These are phyloP conservation scores for Orbicella faveolata DNA, from an alignment of 64 coral and sea anemone genomes.

Conservation along the genomic window DNA sequence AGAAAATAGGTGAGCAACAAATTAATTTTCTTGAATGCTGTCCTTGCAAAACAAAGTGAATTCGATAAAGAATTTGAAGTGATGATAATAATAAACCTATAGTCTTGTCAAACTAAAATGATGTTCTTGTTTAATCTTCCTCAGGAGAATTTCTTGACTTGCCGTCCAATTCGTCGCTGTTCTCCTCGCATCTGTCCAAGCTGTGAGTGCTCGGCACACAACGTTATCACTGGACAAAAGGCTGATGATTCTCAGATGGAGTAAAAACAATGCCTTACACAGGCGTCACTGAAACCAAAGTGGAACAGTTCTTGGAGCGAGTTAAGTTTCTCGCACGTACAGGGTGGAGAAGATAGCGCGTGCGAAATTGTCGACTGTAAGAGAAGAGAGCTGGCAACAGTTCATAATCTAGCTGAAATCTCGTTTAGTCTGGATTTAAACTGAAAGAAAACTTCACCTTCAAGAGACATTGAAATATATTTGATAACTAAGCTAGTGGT, in stretches of 20 bases:
- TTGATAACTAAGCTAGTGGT: too few relatives aligned
- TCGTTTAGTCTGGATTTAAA: too few relatives aligned
- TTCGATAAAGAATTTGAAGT: slow-evolving; percentile 9
- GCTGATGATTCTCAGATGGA: neutral
- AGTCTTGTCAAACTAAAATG: neutral
- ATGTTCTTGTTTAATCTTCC: neutral
- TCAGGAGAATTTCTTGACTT: slow-evolving; percentile 55
- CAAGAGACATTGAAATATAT: too few relatives aligned
- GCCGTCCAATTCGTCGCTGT: neutral
- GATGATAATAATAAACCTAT: neutral
- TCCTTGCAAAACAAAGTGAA: neutral
- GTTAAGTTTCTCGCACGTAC: too few relatives aligned
- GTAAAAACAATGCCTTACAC: neutral
- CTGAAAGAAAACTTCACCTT: too few relatives aligned
- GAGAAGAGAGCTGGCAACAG: too few relatives aligned
- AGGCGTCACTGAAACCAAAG: neutral
- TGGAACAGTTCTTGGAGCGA: too few relatives aligned
- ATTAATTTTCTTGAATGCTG: neutral
- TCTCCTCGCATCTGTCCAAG: slow-evolving; percentile 35
- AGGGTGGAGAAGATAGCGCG: too few relatives aligned
- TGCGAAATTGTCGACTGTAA: too few relatives aligned
- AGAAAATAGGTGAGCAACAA: slow-evolving; percentile 1
- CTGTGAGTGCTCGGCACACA: slow-evolving; percentile 12
- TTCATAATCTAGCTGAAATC: too few relatives aligned
- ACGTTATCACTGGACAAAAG: neutral